Percentiles rank a stretch among this genome's conserved stretches.
Evolutionary conservation across 2,888 invertebrate genomes (phyloP).

Genomic region (Drosophila bunnanda): DNA sequence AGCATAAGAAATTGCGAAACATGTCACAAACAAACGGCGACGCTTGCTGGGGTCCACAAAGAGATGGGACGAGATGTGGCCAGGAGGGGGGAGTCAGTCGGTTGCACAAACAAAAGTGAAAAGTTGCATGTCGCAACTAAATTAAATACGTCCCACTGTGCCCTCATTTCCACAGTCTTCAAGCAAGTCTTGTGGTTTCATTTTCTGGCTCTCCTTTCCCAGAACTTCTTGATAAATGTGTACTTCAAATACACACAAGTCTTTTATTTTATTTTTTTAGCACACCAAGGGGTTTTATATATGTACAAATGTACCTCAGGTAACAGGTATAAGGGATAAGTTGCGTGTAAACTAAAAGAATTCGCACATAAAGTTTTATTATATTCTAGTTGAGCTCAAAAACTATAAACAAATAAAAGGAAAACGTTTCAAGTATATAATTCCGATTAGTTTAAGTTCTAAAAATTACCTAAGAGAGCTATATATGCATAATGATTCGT

Average conservation of each 20-base stretch:
- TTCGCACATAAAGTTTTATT: neutral
- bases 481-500: neutral
- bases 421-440: neutral
- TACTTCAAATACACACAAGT: conserved; percentile 2
- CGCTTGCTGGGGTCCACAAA: conserved; percentile 15
- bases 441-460: neutral
- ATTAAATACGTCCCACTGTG: conserved; percentile 50
- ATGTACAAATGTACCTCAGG: no score
- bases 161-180: conserved; percentile 51
- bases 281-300: neutral
- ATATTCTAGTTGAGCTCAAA: neutral
- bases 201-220: neutral
- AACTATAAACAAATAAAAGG: neutral
- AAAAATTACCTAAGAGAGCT: neutral
- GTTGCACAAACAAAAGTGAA: conserved; percentile 22
- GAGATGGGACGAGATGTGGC: conserved; percentile 28
- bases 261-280: neutral
- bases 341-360: neutral
- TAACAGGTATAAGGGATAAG: neutral
- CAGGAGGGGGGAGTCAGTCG: neutral
- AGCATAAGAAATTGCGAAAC: conserved; percentile 68
- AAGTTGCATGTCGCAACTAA: conserved; percentile 25
- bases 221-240: conserved; percentile 11
- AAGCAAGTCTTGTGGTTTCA: neutral
- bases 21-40: conserved; percentile 52